These are phyloP conservation scores for Trichopoda pennipes DNA, from an alignment of 2,888 invertebrate genomes.

Conservation along the genomic window DNA sequence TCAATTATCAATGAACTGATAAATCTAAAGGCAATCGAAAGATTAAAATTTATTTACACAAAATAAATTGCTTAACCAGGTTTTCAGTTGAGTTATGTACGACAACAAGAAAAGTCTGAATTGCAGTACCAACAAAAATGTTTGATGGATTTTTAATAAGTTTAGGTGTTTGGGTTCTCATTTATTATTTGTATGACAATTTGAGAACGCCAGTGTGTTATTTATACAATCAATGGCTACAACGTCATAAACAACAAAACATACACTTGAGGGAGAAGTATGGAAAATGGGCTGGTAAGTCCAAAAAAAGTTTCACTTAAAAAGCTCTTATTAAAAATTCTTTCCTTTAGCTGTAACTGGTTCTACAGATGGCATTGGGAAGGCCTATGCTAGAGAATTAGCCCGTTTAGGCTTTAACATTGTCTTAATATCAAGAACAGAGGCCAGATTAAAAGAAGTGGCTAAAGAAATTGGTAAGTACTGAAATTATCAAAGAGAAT, in stretches of 20 bases:
- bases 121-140: slow-evolving; percentile 19
- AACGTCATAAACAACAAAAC: slow-evolving; percentile 82
- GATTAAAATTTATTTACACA: neutral
- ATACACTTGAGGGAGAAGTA: slow-evolving; percentile 84
- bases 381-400: slow-evolving; percentile 90
- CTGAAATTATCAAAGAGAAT: neutral
- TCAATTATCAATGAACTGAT: neutral
- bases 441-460: slow-evolving; percentile 86
- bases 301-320: too few species aligned
- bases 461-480: slow-evolving; percentile 86
- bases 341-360: slow-evolving; percentile 88
- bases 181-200: slow-evolving; percentile 83
- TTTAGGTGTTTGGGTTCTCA: slow-evolving; percentile 82
- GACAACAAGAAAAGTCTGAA: neutral
- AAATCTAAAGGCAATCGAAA: neutral
- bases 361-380: slow-evolving; percentile 94
- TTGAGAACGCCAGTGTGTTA: slow-evolving; percentile 84
- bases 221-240: slow-evolving; percentile 78
- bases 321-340: neutral
- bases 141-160: slow-evolving; percentile 77
- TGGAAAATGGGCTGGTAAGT: slow-evolving; percentile 92
- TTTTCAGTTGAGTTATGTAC: neutral
- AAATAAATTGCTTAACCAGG: neutral
- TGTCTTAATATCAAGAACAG: slow-evolving; percentile 88
- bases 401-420: slow-evolving; percentile 88